Evolutionary conservation across 2,797 vertebrate genomes (phyloP).

Genomic region (Danio choprae): DNA sequence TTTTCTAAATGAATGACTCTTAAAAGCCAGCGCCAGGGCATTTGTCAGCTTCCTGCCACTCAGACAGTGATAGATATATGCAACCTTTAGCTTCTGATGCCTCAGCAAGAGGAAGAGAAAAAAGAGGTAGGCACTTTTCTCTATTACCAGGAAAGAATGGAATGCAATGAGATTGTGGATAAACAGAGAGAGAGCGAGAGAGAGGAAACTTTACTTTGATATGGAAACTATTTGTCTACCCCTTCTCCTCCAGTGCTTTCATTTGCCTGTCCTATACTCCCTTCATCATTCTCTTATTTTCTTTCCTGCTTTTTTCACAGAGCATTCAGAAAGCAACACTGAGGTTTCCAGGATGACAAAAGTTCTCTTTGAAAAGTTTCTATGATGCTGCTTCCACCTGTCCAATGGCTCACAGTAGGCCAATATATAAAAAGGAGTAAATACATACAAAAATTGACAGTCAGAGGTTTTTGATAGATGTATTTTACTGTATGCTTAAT

Average conservation of each 20-base stretch:
- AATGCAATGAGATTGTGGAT: background rate
- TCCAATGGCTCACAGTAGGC: background rate
- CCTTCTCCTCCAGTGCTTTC: conserved; percentile 24
- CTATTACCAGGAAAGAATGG: conserved; percentile 29
- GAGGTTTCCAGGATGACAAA: background rate
- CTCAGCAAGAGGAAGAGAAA: conserved; percentile 19
- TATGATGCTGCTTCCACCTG: background rate
- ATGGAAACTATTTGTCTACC: conserved; percentile 21
- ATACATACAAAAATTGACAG: too few relatives aligned
- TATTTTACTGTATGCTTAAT: too few relatives aligned
- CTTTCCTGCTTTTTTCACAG: background rate
- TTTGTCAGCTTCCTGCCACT: conserved; percentile 27
- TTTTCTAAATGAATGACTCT: conserved; percentile 31
- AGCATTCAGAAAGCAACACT: background rate
- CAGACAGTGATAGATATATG: conserved; percentile 50
- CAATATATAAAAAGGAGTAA: background rate
- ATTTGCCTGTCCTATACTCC: background rate
- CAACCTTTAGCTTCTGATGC: conserved; percentile 48
- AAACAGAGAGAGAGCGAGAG: background rate
- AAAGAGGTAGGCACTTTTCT: conserved; percentile 29
- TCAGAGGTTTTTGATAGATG: too few relatives aligned
- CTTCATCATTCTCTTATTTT: conserved; percentile 15
- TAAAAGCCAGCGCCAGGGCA: background rate
- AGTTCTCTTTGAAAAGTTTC: conserved; percentile 1
- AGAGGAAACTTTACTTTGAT: background rate